Conservation (phyloP, 2,797 vertebrate genomes). For the Sylvilagus floridanus region DNA sequence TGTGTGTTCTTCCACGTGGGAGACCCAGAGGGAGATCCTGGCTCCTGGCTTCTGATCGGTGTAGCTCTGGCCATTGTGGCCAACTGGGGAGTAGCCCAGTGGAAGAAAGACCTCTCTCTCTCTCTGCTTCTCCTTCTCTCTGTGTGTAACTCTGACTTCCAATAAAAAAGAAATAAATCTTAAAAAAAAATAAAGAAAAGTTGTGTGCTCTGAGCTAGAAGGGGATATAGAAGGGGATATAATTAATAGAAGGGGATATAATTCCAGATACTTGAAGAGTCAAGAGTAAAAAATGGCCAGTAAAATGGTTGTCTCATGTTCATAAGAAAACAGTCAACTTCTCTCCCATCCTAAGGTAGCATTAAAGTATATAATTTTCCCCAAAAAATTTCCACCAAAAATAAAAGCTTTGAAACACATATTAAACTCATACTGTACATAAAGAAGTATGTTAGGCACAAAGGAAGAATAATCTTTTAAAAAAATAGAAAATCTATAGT, state of each 20-base stretch:
- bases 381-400: constrained; percentile 1
- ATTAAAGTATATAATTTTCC: neutral
- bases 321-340: neutral
- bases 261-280: neutral
- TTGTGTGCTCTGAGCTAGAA: neutral
- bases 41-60: no score
- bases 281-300: neutral
- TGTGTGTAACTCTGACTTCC: no score
- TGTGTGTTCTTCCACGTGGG: no score
- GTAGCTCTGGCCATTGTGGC: no score
- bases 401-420: neutral
- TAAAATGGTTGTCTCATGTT: neutral
- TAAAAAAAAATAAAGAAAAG: no score
- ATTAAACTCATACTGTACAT: neutral
- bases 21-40: no score
- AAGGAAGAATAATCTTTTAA: neutral
- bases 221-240: no score
- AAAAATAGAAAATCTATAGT: neutral
- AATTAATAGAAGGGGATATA: neutral
- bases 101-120: no score
- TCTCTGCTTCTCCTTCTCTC: no score
- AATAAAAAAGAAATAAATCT: no score
- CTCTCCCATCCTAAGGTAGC: neutral
- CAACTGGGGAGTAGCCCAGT: no score
- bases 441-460: neutral